A percentile compares a stretch with the other conserved stretches of the same genome.
These are phyloP conservation scores for Drosophila nikananu DNA, from an alignment of 1,140 invertebrate species.

Conservation along the genomic window DNA sequence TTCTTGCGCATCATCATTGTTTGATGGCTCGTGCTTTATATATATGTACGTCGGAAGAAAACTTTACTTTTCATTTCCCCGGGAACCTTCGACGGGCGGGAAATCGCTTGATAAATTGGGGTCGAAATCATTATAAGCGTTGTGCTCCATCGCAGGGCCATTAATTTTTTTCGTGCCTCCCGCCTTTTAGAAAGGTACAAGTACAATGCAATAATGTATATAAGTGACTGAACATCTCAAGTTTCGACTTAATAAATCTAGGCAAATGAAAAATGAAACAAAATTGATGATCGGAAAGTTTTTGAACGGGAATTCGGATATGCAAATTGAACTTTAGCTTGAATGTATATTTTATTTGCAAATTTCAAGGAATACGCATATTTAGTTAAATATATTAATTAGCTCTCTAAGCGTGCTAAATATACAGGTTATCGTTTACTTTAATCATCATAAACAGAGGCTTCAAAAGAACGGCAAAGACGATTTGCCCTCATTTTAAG, in stretches of 20 bases:
- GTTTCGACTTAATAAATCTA: slow-evolving; percentile 51
- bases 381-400: neutral
- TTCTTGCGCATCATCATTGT: slow-evolving; percentile 84
- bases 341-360: neutral
- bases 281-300: slow-evolving; percentile 26
- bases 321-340: neutral
- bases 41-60: slow-evolving; percentile 31
- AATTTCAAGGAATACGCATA: neutral
- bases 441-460: too few relatives aligned
- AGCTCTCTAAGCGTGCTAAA: neutral
- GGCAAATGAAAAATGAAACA: slow-evolving; percentile 13
- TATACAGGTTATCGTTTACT: neutral
- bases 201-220: slow-evolving; percentile 53
- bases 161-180: slow-evolving; percentile 63
- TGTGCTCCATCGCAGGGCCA: slow-evolving; percentile 69
- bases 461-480: too few relatives aligned
- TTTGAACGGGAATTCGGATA: neutral
- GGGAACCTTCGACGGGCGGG: slow-evolving; percentile 8
- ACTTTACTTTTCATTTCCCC: slow-evolving; percentile 62
- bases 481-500: too few relatives aligned
- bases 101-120: slow-evolving; percentile 81
- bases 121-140: slow-evolving; percentile 83
- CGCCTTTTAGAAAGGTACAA: slow-evolving; percentile 24
- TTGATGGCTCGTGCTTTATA: slow-evolving; percentile 82
- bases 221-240: slow-evolving; percentile 45